A percentile compares a stretch with the other conserved stretches of the same genome.
These are phyloP conservation scores for Raphicerus campestris DNA, from an alignment of 2,113 vertebrate genomes.

Conservation along the genomic window DNA sequence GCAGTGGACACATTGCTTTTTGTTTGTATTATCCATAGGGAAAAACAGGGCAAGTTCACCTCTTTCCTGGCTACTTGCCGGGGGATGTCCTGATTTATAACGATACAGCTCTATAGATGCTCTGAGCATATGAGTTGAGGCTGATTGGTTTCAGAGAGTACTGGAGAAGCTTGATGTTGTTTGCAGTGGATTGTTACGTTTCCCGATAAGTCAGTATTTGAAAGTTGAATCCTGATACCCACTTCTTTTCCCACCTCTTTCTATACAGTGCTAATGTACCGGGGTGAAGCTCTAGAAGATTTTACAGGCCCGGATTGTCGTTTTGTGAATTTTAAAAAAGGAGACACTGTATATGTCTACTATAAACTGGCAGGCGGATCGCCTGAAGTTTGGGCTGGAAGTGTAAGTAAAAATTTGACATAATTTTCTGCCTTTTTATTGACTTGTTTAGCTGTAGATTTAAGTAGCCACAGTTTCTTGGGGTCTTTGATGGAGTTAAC, in stretches of 20 bases:
- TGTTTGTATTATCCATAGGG: neutral
- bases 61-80: neutral
- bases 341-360: conserved; percentile 92
- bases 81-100: neutral
- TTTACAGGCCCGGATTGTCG: conserved; percentile 94
- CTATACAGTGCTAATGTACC: conserved; percentile 89
- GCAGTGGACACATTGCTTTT: neutral
- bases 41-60: neutral
- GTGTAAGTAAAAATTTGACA: conserved; percentile 85
- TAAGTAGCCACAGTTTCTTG: neutral
- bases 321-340: conserved; percentile 93
- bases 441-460: neutral
- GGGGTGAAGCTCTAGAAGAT: conserved; percentile 89
- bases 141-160: neutral
- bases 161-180: neutral
- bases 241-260: neutral
- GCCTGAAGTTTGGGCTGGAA: conserved; percentile 93
- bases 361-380: conserved; percentile 91
- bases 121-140: neutral
- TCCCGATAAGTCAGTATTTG: neutral
- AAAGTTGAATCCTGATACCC: neutral
- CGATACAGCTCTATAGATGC: neutral
- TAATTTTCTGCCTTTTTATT: neutral
- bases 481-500: neutral
- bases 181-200: neutral